Base-by-base conservation (phyloP, 2,113 vertebrate species). In the Desmodus rotundus region DNA sequence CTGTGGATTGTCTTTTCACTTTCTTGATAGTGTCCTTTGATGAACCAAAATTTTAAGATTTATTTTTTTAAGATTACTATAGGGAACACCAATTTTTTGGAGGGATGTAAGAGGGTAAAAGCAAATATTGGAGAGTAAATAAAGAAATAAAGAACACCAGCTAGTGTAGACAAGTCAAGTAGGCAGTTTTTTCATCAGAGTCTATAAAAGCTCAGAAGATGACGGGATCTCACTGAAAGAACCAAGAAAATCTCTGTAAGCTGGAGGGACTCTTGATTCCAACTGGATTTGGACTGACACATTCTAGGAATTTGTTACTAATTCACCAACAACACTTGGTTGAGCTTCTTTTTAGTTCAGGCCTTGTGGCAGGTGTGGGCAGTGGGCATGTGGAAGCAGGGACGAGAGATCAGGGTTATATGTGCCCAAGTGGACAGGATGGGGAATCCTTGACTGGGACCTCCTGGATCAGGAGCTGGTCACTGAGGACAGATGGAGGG, bases 341-440 rank as follows among this genome's bases (percentile, higher is more conserved):
- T 4, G 74, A 15, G 7, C 52, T n/a, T 22, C 54, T 38, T 85
- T 47, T 28, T 10, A 41, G n/a, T 14, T 7, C 28, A 41, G 36
- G 41, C 7, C 14, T 31, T 22, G 20, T 91, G n/a, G 22, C 14
- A 4, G 31, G 58, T 13, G 31, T 36, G 52, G 76, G 52, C 41
- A 45, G 68, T 4, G n/a, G 26, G 41, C 1, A 0, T 17, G 4
- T 4, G 63, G n/a, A 33, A 6, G 11, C 4, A 9, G 4, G 14
- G 13, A 9, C 1, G 5, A 80, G 28, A 38, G 36, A 28, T 5
- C 3, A 4, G 2, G 7, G 4, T n/a, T 82, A 36, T 82, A 54
- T 1, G 2, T 4, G 22, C 15, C 19, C 2, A 0, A 14, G 5
- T 13, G 14, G 68, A 33, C 0, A 7, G 24, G 14, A 15, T 4